phyloP scores from a whole-genome alignment of 2,888 invertebrate genomes.

The Automeris io region DNA sequence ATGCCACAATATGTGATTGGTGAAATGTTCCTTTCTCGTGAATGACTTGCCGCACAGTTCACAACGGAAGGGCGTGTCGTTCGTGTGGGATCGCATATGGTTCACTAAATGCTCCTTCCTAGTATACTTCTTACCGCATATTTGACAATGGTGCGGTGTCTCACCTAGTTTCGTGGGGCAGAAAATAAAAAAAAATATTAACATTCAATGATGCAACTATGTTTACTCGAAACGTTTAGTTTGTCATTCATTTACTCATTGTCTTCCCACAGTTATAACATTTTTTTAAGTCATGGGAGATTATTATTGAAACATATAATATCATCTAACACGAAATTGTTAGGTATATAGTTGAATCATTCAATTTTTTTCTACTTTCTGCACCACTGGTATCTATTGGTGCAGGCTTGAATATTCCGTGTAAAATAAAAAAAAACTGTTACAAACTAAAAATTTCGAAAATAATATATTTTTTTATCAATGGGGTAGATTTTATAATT shows the following conservation, averaged over 20 bases:
- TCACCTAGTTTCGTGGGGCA: slow-evolving; percentile 80
- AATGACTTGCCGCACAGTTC: slow-evolving; percentile 93
- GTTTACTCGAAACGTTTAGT: slow-evolving; percentile 40
- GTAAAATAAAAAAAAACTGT: slow-evolving; percentile 20
- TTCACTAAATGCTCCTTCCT: slow-evolving; percentile 92
- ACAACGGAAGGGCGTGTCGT: slow-evolving; percentile 91
- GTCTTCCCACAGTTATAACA: not conserved
- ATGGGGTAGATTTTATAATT: slow-evolving; percentile 9
- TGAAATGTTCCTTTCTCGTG: slow-evolving; percentile 92
- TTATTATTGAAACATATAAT: slow-evolving; percentile 5
- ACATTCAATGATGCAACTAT: slow-evolving; percentile 76
- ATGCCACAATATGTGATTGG: slow-evolving; percentile 94
- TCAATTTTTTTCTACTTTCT: slow-evolving; percentile 65
- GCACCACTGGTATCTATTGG: slow-evolving; percentile 55
- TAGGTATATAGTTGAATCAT: slow-evolving; percentile 71
- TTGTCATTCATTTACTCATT: slow-evolving; percentile 18
- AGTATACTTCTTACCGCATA: slow-evolving; percentile 92
- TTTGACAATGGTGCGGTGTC: slow-evolving; percentile 91
- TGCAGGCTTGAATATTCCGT: slow-evolving; percentile 61
- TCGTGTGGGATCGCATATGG: slow-evolving; percentile 92
- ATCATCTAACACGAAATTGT: slow-evolving; percentile 15
- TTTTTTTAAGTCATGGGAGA: not conserved
- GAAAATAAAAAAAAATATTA: slow-evolving; percentile 69
- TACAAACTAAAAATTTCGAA: slow-evolving; percentile 48
- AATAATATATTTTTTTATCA: slow-evolving; percentile 17